Percentiles rank a stretch among this genome's conserved stretches.
Evolutionary conservation across 2,113 vertebrate species (phyloP).

Genomic region (Panthera leo): DNA sequence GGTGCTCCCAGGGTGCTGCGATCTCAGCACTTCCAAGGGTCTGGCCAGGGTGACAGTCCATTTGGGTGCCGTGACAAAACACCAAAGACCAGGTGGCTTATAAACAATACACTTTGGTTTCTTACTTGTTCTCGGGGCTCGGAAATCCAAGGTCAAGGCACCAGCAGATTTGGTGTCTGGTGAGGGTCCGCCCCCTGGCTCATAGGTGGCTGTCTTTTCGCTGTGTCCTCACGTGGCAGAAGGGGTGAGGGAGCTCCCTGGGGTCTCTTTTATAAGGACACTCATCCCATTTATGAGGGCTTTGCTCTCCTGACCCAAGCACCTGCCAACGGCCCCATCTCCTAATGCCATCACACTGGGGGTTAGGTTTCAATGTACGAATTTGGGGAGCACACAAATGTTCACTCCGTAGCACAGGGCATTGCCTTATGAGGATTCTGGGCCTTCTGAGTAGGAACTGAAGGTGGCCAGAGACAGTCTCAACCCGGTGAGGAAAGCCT

Average conservation of each 20-base stretch:
- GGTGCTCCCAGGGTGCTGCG: rapidly evolving
- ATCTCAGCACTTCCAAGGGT: not conserved
- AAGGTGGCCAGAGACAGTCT: not conserved
- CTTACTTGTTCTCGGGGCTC: not conserved
- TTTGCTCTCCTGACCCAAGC: not conserved
- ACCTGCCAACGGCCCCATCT: not conserved
- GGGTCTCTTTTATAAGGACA: not conserved
- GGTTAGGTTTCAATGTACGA: not conserved
- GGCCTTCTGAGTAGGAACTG: not conserved
- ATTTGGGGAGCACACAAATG: not conserved
- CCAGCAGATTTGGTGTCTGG: not conserved
- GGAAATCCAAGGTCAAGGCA: not conserved
- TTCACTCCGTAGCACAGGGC: not conserved
- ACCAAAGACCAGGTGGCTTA: not conserved
- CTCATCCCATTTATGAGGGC: not conserved
- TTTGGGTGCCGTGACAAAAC: not conserved
- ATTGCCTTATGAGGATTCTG: not conserved
- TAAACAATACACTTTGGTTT: not conserved
- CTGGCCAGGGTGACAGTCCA: not conserved
- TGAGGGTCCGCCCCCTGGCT: not conserved
- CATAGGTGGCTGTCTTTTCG: not conserved
- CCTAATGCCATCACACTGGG: too few species aligned
- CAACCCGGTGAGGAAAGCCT: not conserved
- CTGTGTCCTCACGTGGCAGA: not conserved
- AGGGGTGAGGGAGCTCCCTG: not conserved